These are phyloP conservation scores for Drosophila tanythrix DNA, from an alignment of 2,888 invertebrate genomes.

Conservation along the genomic window DNA sequence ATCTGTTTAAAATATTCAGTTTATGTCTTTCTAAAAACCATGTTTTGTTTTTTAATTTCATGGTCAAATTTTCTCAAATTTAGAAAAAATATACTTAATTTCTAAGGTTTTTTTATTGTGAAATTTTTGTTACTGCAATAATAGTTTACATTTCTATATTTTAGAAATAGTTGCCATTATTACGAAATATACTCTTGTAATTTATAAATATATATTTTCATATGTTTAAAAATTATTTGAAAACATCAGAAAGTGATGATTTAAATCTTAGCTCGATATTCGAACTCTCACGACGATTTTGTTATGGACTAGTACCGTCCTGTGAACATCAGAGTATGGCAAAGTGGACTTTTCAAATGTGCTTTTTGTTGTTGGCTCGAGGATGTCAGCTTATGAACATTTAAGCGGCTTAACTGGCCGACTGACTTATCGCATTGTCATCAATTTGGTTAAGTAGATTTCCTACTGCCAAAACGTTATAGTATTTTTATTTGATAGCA, in stretches of 20 bases:
- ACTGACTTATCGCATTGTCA: constrained; percentile 77
- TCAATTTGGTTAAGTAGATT: constrained; percentile 77
- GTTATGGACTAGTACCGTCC: not conserved
- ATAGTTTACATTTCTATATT: not conserved
- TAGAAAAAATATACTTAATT: not conserved
- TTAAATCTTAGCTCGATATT: not conserved
- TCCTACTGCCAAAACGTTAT: constrained; percentile 24
- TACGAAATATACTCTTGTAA: too few species aligned
- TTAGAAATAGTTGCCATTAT: not conserved
- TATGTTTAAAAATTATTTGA: too few species aligned
- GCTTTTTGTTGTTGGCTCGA: constrained; percentile 35
- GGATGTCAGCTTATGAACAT: constrained; percentile 72
- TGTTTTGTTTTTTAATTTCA: too few species aligned
- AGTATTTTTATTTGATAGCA: constrained; percentile 34
- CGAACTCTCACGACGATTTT: not conserved
- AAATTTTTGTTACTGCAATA: too few species aligned
- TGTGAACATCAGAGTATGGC: not conserved
- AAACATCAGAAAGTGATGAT: not conserved
- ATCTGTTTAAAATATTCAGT: too few species aligned
- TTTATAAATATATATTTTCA: too few species aligned
- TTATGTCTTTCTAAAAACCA: too few species aligned
- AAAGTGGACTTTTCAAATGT: not conserved
- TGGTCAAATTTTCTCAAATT: not conserved
- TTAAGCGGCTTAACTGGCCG: constrained; percentile 76
- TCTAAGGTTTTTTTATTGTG: not conserved